phyloP scores from a whole-genome alignment of 2,113 vertebrate genomes.

The Emydocephalus ijimae region DNA sequence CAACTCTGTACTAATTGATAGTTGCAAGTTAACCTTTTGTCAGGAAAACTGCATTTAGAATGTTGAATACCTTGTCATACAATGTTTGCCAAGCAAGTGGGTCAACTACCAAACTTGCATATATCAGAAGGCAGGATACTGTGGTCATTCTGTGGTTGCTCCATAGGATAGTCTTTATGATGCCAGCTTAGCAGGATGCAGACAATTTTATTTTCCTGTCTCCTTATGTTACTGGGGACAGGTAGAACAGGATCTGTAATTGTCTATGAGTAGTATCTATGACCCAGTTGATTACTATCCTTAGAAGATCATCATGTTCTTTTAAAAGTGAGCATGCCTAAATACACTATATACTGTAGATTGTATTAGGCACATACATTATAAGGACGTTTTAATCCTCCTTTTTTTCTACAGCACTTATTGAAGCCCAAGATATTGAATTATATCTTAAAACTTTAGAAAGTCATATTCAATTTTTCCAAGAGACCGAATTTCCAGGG shows the following conservation, averaged over 20 bases:
- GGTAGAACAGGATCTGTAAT: background rate
- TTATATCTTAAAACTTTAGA: conserved; percentile 71
- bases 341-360: background rate
- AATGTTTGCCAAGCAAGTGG: background rate
- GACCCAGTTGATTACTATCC: background rate
- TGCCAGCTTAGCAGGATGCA: background rate
- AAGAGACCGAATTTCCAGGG: conserved; percentile 67
- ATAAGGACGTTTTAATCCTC: background rate
- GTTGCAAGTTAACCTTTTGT: background rate
- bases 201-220: background rate
- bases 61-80: background rate
- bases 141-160: background rate
- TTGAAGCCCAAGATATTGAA: conserved; percentile 73
- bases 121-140: background rate
- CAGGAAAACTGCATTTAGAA: background rate
- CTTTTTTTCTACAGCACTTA: conserved; percentile 64
- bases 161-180: background rate
- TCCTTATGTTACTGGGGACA: background rate
- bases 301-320: background rate
- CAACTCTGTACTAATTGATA: background rate
- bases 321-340: background rate
- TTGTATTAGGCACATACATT: background rate
- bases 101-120: background rate
- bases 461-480: conserved; percentile 64
- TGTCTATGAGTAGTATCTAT: background rate